Base-by-base conservation (phyloP, 2,797 vertebrate species). In the Gobio occitaniae region DNA sequence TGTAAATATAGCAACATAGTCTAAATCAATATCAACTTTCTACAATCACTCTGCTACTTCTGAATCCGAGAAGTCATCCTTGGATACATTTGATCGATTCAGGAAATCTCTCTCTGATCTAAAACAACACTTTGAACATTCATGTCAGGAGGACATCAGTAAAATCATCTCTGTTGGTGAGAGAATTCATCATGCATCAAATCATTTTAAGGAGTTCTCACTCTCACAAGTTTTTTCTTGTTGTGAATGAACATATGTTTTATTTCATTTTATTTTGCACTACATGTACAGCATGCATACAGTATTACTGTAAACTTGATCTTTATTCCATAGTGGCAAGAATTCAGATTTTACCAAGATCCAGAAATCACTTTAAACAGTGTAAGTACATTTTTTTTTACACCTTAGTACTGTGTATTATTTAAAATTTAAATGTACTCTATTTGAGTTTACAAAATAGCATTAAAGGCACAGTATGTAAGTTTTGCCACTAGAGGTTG, bases 51-150 rank as follows among this genome's bases (percentile, higher is more conserved):
- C 52, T 63, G 69, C 47, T 25, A 36, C 38, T 32, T 61, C 54
- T 63, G 69, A 54, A 71, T 79, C 16, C 41, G 54, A 72, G 9
- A 25, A 77, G n/a, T n/a, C 61, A 4, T 17, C 17, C 50, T 44
- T 54, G 50, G 6, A 17, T 54, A 17, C 6, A 12, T 84, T 77
- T 56, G 82, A 77, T 69, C 74, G 15, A 29, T 1, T 84, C 63
- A 84, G 47, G 74, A 85, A 85, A 63, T 72, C 66, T n/a, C 41
- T 84, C 36, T 71, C 38, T 79, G 76, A 79, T 56, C 19, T 80
- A 68, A 85, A 71, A 72, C 50, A 79, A 29, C 21, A 47, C 63
- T 13, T 76, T 47, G 54, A 83, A 47, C n/a, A 83, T 50, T 50
- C 74, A 32, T 66, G 41, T 29, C 59, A 52, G 82, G 44, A 83